phyloP scores from a whole-genome alignment of 2,797 vertebrate species.

The Pempheris klunzingeri region DNA sequence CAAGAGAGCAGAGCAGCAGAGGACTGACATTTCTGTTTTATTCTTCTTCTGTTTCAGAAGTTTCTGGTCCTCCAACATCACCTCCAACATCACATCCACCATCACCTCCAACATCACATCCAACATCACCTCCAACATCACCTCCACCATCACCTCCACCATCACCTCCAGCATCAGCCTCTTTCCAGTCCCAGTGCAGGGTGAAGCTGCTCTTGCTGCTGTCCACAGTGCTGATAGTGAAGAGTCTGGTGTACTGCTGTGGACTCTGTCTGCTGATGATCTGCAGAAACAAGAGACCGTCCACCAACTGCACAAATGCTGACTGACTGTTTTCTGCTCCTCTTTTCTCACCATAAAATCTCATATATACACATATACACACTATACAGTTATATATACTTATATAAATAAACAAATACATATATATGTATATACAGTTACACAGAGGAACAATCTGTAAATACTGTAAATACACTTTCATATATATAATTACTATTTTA shows the following conservation, averaged over 20 bases:
- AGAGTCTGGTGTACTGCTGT: constrained; percentile 31
- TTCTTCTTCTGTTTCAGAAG: neutral
- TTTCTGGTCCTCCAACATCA: neutral
- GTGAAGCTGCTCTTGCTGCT: too few species aligned
- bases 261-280: constrained; percentile 34
- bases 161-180: neutral
- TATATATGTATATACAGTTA: neutral
- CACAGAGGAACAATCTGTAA: too few species aligned
- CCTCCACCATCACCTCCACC: neutral
- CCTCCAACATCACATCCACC: too few species aligned
- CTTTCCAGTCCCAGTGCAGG: too few species aligned
- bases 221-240: constrained; percentile 6
- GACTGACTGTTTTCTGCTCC: constrained; percentile 1
- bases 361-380: too few species aligned
- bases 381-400: neutral
- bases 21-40: neutral
- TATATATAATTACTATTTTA: too few species aligned
- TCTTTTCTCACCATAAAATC: neutral
- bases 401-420: neutral
- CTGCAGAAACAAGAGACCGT: constrained; percentile 1
- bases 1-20: constrained; percentile 8
- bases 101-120: too few species aligned
- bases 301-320: constrained; percentile 6
- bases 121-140: too few species aligned
- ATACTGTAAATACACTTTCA: too few species aligned